Base-by-base conservation (phyloP, 2,113 vertebrate species). In the Psittacula cyanocephala region DNA sequence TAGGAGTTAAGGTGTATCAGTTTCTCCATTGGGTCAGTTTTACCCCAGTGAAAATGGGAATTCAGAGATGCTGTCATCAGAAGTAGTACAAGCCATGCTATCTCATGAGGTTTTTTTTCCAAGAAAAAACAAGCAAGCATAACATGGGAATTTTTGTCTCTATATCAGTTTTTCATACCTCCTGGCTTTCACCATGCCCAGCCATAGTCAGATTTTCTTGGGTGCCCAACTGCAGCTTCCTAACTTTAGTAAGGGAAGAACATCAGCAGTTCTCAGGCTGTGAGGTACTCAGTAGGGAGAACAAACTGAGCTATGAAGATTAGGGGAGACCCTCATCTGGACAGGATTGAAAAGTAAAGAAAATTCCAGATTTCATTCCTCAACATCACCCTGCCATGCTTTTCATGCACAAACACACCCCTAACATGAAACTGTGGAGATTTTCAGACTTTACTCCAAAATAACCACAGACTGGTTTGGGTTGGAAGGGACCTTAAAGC, bases 221-320 rank as follows among this genome's bases (percentile, higher is more conserved):
- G 50, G 81, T 1, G 11, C 7, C 49, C 55, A 91, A 35, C 17
- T 63, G 44, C 16, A 69, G 53, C 31, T 57, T 60, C 71, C 29
- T 53, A 39, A 33, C 62, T 68, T 68, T 8, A 28, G 17, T 12
- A 8, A 83, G 10, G 17, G 15, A 49, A 87, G 44, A 43, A n/a
- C 53, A 69, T 29, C 46, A 75, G 19, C 0, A 0, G 4, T 55
- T 60, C 43, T 39, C 2, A 2, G 9, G 13, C 28, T 59, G 44
- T 53, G 35, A 35, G 7, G 13, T 31, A 60, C 28, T 10, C 63
- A 76, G 10, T 11, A 49, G 18, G 59, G 79, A 85, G 39, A 78
- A 28, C 13, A 8, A 69, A 72, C 0, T 2, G 22, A 57, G 20
- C 10, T 24, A 17, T 33, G 2, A 11, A 88, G 33, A 11, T 15